Evolutionary conservation across 2,113 vertebrate species (phyloP).

Genomic region (Nothocercus nigrocapillus): DNA sequence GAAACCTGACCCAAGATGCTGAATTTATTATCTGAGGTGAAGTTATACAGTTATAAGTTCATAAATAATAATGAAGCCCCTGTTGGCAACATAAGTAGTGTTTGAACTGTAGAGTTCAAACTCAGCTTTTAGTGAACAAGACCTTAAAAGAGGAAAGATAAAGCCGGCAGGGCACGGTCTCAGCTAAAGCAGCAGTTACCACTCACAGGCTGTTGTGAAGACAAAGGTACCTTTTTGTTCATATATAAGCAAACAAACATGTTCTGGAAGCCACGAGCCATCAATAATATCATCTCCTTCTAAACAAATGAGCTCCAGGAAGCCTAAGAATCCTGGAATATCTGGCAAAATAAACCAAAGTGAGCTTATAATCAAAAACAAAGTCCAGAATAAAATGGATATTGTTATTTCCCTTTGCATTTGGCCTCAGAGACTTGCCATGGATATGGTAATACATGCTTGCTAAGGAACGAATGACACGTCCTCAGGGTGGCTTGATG

Average conservation of each 20-base stretch:
- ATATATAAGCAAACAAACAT: background rate
- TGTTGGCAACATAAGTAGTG: conserved; percentile 18
- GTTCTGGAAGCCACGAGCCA: background rate
- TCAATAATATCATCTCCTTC: background rate
- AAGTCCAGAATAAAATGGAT: background rate
- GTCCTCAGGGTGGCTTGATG: background rate
- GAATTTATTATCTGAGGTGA: conserved; percentile 59
- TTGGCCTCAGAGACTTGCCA: background rate
- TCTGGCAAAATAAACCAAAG: background rate
- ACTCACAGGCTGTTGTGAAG: background rate
- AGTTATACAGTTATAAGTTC: background rate
- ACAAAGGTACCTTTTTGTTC: too few species aligned
- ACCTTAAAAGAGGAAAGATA: background rate
- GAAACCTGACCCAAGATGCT: conserved; percentile 1
- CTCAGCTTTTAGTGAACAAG: background rate
- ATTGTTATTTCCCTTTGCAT: background rate
- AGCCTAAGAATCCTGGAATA: background rate
- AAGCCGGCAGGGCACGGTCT: background rate
- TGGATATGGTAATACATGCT: background rate
- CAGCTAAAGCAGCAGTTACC: background rate
- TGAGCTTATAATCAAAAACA: background rate
- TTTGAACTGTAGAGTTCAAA: conserved; percentile 17
- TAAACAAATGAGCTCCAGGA: background rate
- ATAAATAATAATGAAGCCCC: conserved; percentile 66
- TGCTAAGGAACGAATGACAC: background rate